phyloP scores from a whole-genome alignment of 2,797 vertebrate genomes.

The Ibycter americanus region DNA sequence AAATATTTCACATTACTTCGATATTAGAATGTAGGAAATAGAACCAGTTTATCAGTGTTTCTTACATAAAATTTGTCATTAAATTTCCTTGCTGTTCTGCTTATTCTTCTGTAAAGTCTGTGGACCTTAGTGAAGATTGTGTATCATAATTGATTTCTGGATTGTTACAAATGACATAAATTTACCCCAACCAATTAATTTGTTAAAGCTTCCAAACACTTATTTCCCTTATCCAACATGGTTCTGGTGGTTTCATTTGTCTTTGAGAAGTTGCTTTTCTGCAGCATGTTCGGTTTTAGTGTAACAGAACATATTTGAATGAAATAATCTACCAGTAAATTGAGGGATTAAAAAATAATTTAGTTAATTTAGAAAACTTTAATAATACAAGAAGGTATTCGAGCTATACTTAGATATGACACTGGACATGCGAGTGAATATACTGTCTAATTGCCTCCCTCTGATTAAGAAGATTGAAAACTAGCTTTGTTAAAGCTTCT shows the following conservation, averaged over 20 bases:
- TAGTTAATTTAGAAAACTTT: background rate
- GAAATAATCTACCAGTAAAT: background rate
- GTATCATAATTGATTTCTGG: background rate
- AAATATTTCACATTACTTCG: background rate
- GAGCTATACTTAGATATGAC: background rate
- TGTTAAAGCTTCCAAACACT: background rate
- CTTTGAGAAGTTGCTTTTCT: background rate
- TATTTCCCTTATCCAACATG: background rate
- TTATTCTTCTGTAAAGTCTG: background rate
- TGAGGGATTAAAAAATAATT: background rate
- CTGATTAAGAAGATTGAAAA: background rate
- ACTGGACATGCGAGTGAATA: background rate
- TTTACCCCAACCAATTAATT: background rate
- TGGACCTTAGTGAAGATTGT: background rate
- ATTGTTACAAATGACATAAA: background rate
- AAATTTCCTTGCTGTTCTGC: background rate
- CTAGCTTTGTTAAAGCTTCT: background rate
- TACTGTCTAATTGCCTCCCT: background rate
- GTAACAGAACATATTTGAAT: background rate
- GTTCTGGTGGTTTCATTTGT: background rate
- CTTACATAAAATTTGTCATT: background rate
- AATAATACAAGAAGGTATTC: background rate
- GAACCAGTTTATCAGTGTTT: background rate
- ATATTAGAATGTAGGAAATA: background rate
- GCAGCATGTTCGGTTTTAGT: background rate